Base-by-base conservation (phyloP, 2,888 invertebrate species). In the Ornithoptera priamus region DNA sequence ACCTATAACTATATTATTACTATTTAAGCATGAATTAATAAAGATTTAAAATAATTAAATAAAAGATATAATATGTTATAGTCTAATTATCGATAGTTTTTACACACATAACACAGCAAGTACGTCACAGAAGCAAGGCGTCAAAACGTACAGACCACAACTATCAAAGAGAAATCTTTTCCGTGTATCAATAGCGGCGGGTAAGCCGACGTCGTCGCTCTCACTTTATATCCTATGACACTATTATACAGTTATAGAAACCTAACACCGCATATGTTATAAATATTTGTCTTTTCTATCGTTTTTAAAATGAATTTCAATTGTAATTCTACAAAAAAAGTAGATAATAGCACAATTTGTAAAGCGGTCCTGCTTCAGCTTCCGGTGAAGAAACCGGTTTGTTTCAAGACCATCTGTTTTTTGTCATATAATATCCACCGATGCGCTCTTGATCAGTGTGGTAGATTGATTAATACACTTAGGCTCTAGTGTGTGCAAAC, bases 141-240 rank as follows among this genome's bases (percentile, higher is more conserved):
- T 90, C 89, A 87, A 89, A 89, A 86, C 88, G 87, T 84, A 88
- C 83, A 81, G 84, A 87, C 88, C 90, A 82, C 91, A 87, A 93
- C 93, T 92, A 93, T 93, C 92, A 93, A 93, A 92, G 90, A 90
- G 92, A 93, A 92, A 93, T 93, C 92, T 92, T 93, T 93, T 93
- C 92, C 93, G 90, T 93, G 93, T 93, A 90, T 89, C 92, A 91
- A 91, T 92, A 93, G 89, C 86, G 86, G 75, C 80, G 79, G 80
- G 80, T 80, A 82, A 78, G 82, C 80, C 84, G 84, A 80, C 85
- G 84, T 83, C 86, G 87, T 87, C 88, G 85, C 86, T 83, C 83
- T 80, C 81, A 80, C 80, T 83, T 87, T 88, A 76, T 77, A 74
- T 72, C 69, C 69, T 67, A 68, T 36, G 42, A 70, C 59, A 62